Base-by-base conservation (phyloP, 2,888 invertebrate genomes). In the Poecilobothrus nobilitatus region DNA sequence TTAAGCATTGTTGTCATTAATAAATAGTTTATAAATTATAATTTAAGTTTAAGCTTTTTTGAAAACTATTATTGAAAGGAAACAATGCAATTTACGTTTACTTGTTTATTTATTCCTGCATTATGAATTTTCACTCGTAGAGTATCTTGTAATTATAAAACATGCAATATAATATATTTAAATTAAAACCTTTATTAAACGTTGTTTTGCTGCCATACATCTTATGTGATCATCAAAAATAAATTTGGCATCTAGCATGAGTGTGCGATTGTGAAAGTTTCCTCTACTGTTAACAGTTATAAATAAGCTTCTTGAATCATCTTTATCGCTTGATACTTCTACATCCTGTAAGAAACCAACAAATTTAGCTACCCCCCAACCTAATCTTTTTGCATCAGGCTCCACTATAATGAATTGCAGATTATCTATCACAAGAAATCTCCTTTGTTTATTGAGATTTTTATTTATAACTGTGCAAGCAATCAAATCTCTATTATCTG, bases 181-280 rank as follows among this genome's bases (percentile, higher is more conserved):
- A 37, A 8, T 1, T 27, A 3, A 70, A 63, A 91, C 92, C 91
- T 93, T 90, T 1, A 89, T 88, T 8, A 90, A 81, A 63, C 89
- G 81, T 81, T 98, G 98, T 78, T 97, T 98, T 33, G 98, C 98
- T 21, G 98, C 97, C 97, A 98, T 97, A 78, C 97, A 98, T 41
- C 98, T 87, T 74, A 99, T 99, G 79, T 98, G 97, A 84, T 99
- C 99, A 79, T 99, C 98, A 80, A 99, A 99, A 71, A 97, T 88
- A 82, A 99, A 97, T 81, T 92, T 95, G 12, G 95, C 94, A 5
- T 92, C 88, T 10, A 96, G 82, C n/a, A 95, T 81, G 1, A 94
- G 91, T 0, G 91, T 87, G 66, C 91, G 84, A 68, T 90, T 90
- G 33, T 88, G 83, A 0, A 89, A 86, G 0, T 84, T 84, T 1